Percentiles rank a stretch among this genome's conserved stretches.
phyloP scores from a whole-genome alignment of 2,888 invertebrate species.

The Idaea biselata region DNA sequence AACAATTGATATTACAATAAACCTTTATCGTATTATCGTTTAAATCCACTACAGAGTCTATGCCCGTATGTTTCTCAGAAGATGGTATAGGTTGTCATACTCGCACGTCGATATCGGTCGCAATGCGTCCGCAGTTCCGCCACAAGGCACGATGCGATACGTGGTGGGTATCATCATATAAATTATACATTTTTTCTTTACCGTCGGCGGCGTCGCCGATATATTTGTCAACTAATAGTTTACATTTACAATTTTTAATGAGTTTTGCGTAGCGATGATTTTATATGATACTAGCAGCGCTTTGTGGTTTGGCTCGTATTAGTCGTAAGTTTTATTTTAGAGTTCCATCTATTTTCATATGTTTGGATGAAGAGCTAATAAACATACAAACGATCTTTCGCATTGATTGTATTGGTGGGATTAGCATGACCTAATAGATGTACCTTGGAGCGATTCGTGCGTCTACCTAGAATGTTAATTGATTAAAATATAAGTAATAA shows the following conservation, averaged over 20 bases:
- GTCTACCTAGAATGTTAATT: background rate
- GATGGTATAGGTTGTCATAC: constrained; percentile 44
- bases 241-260: constrained; percentile 2
- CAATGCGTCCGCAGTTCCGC: constrained; percentile 58
- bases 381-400: background rate
- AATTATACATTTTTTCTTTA: constrained; percentile 30
- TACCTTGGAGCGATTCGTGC: background rate
- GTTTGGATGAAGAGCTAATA: background rate
- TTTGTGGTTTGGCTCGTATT: background rate
- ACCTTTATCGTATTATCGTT: too few relatives aligned
- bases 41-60: background rate
- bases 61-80: constrained; percentile 15
- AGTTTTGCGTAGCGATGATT: background rate
- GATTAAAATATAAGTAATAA: background rate
- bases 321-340: background rate
- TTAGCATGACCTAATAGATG: background rate
- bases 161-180: constrained; percentile 33
- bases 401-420: background rate
- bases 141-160: constrained; percentile 50
- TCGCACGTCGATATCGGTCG: constrained; percentile 37
- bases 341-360: background rate
- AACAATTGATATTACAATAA: too few relatives aligned
- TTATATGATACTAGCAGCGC: background rate
- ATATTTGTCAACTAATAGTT: constrained; percentile 6
- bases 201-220: constrained; percentile 2